These are phyloP conservation scores for Micrasema minimum DNA, from an alignment of 1,140 invertebrate species.

Conservation along the genomic window DNA sequence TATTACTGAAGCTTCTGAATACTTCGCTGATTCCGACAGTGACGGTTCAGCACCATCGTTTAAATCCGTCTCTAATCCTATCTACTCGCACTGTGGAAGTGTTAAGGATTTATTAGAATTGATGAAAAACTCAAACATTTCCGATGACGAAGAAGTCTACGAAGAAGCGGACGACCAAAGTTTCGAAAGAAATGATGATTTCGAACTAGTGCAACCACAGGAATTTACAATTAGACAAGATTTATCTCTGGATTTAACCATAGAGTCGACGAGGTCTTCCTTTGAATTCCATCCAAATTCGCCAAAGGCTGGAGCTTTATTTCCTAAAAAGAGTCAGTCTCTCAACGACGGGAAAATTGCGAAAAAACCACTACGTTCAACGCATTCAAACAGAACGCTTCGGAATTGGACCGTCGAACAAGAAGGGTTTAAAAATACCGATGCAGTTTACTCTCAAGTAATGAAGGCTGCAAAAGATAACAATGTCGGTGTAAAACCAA, in stretches of 20 bases:
- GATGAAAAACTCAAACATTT: not conserved
- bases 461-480: not conserved
- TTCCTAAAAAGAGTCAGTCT: slow-evolving; percentile 39
- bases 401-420: slow-evolving; percentile 43
- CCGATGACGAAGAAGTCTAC: not conserved
- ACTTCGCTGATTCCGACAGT: not conserved
- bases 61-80: slow-evolving; percentile 33
- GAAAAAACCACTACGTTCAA: slow-evolving; percentile 23
- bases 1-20: slow-evolving; percentile 23
- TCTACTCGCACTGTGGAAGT: slow-evolving; percentile 26
- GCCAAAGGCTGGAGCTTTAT: slow-evolving; percentile 17
- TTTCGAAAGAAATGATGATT: not conserved
- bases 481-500: slow-evolving; percentile 21
- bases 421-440: slow-evolving; percentile 39
- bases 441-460: slow-evolving; percentile 28
- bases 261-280: slow-evolving; percentile 18
- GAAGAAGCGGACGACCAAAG: not conserved
- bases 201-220: not conserved
- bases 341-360: slow-evolving; percentile 24
- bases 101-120: slow-evolving; percentile 17
- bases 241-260: not conserved
- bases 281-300: slow-evolving; percentile 2
- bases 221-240: not conserved
- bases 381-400: slow-evolving; percentile 46
- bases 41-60: slow-evolving; percentile 28